Base-by-base conservation (phyloP, 1,140 invertebrate genomes). In the Zaprionus ornatus region DNA sequence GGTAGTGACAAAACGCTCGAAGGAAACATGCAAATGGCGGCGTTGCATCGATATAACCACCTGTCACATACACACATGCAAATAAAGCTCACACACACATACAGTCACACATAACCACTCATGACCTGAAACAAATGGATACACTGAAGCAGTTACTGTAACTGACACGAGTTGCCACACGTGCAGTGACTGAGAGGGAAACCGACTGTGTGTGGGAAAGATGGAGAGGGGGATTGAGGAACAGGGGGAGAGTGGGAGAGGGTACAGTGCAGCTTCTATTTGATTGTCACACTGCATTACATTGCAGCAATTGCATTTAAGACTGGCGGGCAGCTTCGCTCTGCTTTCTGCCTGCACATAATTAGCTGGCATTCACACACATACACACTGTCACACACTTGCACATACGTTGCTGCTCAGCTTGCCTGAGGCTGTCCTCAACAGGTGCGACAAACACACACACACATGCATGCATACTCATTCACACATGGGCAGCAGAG, bases 41-140 rank as follows among this genome's bases (percentile, higher is more conserved):
- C 59, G 25, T 27, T 79, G 65, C 82, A 87, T 79, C 59, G 79
- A 82, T 79, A 80, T 82, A 86, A 87, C 83, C 82, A 86, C 82
- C 82, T 86, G 83, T 86, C 82, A 86, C 40, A 76, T 35, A 54
- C 64, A 67, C 37, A 73, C 68, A 64, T 13, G 29, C 23, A 59
- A 23, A 54, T 17, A 27, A 27, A n/a, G 35, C 13, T 37, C 13
- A 57, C 35, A 7, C 15, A 21, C 13, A 35, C 32, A 35, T 6
- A 13, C 40, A 17, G n/a, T n/a, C 2, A 42, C n/a, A 42, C n/a
- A 17, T 9, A 42, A n/a, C n/a, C n/a, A 9, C n/a, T 9, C 40
- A 17, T 17, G 40, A 45, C 6, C 40, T 45, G 15, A 45, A 17
- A 45, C n/a, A 45, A 45, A 45, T 45, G 40, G 7, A 7, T 45